Evolutionary conservation across 2,797 vertebrate genomes (phyloP).

Genomic region (Lithobates pipiens): DNA sequence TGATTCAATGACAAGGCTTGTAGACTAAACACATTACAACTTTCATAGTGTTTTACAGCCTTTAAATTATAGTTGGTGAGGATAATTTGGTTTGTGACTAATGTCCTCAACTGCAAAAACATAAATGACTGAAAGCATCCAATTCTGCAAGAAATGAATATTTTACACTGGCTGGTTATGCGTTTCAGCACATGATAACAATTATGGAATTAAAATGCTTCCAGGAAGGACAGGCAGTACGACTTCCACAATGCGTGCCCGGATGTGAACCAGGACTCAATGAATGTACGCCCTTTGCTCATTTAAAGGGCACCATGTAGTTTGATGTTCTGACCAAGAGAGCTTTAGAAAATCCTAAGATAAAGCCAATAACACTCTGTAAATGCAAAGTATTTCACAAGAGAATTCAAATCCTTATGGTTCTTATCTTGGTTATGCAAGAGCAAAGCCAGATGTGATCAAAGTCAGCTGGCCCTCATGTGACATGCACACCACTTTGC

Average conservation of each 20-base stretch:
- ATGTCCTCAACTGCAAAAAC: background rate
- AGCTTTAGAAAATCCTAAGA: background rate
- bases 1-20: too few species aligned
- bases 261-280: background rate
- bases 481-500: conserved; percentile 7
- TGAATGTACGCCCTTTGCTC: background rate
- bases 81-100: background rate
- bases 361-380: background rate
- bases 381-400: conserved; percentile 34
- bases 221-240: background rate
- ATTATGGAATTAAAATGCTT: conserved; percentile 15
- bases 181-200: conserved; percentile 5
- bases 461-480: conserved; percentile 41
- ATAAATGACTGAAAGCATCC: too few species aligned
- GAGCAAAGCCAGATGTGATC: conserved; percentile 31
- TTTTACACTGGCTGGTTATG: background rate
- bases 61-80: background rate
- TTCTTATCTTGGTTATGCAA: conserved; percentile 21
- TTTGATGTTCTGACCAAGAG: background rate
- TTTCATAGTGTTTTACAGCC: background rate
- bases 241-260: background rate
- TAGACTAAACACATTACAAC: background rate
- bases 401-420: conserved; percentile 1
- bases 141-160: background rate
- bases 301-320: background rate